Percentiles rank a stretch among this genome's conserved stretches.
These are phyloP conservation scores for Aurelia sp. DNA, from an alignment of 30 jellyfish, hydroid and myxozoan species.

Conservation along the genomic window DNA sequence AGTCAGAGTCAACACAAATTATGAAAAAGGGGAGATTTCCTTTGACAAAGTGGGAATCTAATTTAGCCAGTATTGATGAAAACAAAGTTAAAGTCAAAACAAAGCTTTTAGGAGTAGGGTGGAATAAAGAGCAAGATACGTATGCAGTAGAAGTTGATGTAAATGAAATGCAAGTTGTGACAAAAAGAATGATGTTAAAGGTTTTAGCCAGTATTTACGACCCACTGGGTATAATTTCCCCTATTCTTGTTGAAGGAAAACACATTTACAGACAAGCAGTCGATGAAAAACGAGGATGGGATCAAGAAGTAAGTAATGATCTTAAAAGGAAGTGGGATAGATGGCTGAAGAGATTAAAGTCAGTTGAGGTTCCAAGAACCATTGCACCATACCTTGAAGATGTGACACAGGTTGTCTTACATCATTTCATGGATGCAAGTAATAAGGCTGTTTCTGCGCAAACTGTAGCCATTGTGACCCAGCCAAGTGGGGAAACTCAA, in stretches of 20 bases:
- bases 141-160: conserved; percentile 35
- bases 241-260: conserved; percentile 40
- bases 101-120: too few relatives aligned
- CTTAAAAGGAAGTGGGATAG: conserved; percentile 30
- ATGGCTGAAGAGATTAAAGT: conserved; percentile 12
- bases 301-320: conserved; percentile 27
- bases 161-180: neutral
- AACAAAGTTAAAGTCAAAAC: too few relatives aligned
- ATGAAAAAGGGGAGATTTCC: too few relatives aligned
- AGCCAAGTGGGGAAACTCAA: conserved; percentile 41
- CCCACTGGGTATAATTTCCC: too few relatives aligned
- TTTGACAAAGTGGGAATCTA: too few relatives aligned
- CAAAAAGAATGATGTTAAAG: too few relatives aligned
- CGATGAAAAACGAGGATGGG: conserved; percentile 56
- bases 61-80: too few relatives aligned
- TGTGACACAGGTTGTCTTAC: conserved; percentile 24
- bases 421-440: conserved; percentile 64
- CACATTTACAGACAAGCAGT: conserved; percentile 61
- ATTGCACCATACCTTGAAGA: conserved; percentile 47
- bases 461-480: conserved; percentile 8
- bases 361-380: conserved; percentile 52
- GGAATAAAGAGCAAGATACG: neutral
- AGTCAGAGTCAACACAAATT: too few relatives aligned
- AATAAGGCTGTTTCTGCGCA: conserved; percentile 49
- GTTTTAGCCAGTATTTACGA: too few relatives aligned